Conservation (phyloP, 2,888 invertebrate species). For the Danaus chrysippus region DNA sequence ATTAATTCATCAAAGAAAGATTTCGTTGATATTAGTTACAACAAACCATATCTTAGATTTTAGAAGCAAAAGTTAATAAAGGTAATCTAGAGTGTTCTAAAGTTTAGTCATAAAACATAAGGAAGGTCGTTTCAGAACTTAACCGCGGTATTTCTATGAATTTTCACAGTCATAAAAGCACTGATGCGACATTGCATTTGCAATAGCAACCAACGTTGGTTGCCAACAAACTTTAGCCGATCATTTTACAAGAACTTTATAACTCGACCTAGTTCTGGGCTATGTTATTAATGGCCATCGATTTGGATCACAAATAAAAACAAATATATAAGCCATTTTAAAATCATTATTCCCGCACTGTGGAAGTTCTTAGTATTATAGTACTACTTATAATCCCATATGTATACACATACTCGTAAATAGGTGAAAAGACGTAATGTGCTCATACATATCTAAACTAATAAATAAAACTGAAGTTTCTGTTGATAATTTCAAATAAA, state of each 20-base stretch:
- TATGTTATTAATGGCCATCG: constrained; percentile 13
- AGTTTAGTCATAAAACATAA: constrained; percentile 38
- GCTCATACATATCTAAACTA: too few relatives aligned
- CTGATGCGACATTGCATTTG: constrained; percentile 52
- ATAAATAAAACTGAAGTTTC: too few relatives aligned
- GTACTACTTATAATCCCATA: too few relatives aligned
- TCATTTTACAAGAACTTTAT: constrained; percentile 37
- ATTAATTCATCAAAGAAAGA: too few relatives aligned
- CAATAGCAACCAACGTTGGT: constrained; percentile 45
- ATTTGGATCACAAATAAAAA: constrained; percentile 11
- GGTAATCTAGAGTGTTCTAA: constrained; percentile 21
- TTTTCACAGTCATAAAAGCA: constrained; percentile 50
- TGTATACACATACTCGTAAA: too few relatives aligned
- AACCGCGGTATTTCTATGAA: constrained; percentile 46
- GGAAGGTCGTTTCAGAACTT: constrained; percentile 44
- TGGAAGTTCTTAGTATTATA: too few relatives aligned
- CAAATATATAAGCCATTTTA: not conserved
- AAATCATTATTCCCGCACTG: too few relatives aligned
- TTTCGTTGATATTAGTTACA: too few relatives aligned
- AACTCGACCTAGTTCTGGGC: constrained; percentile 32
- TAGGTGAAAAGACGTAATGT: too few relatives aligned
- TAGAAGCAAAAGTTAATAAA: constrained; percentile 11
- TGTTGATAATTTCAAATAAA: too few relatives aligned
- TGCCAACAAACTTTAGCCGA: constrained; percentile 51
- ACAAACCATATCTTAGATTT: too few relatives aligned